A percentile compares a stretch with the other conserved stretches of the same genome.
Evolutionary conservation across 2,888 invertebrate species (phyloP).

Genomic region (Caenorhabditis wallacei): DNA sequence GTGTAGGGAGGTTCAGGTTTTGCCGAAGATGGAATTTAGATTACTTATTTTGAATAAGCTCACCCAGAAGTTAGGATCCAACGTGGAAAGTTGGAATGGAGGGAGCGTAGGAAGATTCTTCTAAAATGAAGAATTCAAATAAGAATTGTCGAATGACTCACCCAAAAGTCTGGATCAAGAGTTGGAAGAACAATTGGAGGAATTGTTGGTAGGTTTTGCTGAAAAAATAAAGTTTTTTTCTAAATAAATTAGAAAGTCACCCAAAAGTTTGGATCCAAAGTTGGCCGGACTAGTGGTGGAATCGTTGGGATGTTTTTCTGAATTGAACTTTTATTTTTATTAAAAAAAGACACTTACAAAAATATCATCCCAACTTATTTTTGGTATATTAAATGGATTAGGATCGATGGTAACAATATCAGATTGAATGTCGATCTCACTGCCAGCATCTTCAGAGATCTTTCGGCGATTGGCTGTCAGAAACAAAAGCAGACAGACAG

Average conservation of each 20-base stretch:
- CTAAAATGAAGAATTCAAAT: too few species aligned
- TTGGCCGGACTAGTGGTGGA: conserved; percentile 22
- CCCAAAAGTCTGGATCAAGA: conserved; percentile 47
- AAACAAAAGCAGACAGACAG: conserved; percentile 3
- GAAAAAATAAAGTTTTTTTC: neutral
- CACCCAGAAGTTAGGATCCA: conserved; percentile 58
- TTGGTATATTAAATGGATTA: conserved; percentile 45
- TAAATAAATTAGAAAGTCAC: neutral
- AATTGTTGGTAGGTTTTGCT: conserved; percentile 6
- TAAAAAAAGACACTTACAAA: too few species aligned
- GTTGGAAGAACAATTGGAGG: conserved; percentile 13
- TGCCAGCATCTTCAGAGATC: conserved; percentile 40
- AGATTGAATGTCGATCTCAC: neutral
- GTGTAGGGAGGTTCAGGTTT: conserved; percentile 21
- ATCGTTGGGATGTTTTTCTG: conserved; percentile 50
- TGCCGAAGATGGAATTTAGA: too few species aligned
- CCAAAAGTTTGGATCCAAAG: conserved; percentile 35
- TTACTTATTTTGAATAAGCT: too few species aligned
- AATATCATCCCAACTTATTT: conserved; percentile 48
- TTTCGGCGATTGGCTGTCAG: neutral
- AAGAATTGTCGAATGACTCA: too few species aligned
- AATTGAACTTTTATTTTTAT: too few species aligned
- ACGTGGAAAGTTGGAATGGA: conserved; percentile 41
- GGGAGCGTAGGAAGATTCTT: conserved; percentile 27
- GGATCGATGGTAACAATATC: conserved; percentile 17